Evolutionary conservation across 2,113 vertebrate genomes (phyloP), one percentile per base, ranked within the genome.

Genomic region (Lepisosteus oculatus): DNA sequence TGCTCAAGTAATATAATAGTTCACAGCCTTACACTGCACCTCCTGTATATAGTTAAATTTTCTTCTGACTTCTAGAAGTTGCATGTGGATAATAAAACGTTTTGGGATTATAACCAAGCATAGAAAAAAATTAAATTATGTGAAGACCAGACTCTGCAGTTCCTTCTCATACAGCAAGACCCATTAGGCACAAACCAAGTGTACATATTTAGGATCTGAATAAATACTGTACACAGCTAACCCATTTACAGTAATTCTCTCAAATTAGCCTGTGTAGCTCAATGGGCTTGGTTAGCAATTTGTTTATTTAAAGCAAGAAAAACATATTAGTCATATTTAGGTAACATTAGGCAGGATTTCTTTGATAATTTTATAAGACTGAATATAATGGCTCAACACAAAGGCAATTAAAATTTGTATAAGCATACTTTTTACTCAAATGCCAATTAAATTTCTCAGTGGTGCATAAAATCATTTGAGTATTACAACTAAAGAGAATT

Each of bases 401-500:
- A 47, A 63, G 55, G 51, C 56, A 67, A 67, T 71, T 74, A 65
- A 17, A 63, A 62, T 59, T 12, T 42, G 63, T 43, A 68, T 61
- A 68, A 74, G 76, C 56, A 43, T 74, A 77, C 67, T 55, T 72
- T 70, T 64, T 76, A 68, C 59, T 43, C 54, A 77, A 74, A 77
- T 75, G 51, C 43, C 69, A 76, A 78, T 78, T 74, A 56, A 68
- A 75, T 44, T 65, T 44, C 55, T 71, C 74, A 74, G 15, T 55
- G 63, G 55, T 62, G 67, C 55, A 67, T 71, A 55, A 69, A 61
- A 71, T 62, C 54, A 76, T 54, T 66, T 56, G 55, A 66, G 70
- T 43, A 68, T 62, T 42, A 75, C 1, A 12, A 68, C 7, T 6
- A 9, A 51, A 41, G 4, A 14, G n/a, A 17, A 43, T 61, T 68